Percentiles rank a stretch among this genome's conserved stretches.
phyloP scores from a whole-genome alignment of 2,113 vertebrate genomes.

The Rhynchomys soricoides region DNA sequence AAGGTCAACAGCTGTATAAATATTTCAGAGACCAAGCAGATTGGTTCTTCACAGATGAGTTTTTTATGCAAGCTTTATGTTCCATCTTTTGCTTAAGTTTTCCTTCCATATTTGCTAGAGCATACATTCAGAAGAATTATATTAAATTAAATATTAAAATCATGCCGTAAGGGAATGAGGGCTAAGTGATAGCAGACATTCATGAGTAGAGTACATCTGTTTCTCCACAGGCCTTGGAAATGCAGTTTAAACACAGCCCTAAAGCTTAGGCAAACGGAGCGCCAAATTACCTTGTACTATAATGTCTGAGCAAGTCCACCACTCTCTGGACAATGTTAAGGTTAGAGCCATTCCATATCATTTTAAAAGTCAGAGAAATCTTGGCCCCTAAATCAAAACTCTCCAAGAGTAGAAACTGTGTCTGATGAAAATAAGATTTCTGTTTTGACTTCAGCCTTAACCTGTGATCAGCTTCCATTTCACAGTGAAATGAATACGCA shows the following conservation, averaged over 20 bases:
- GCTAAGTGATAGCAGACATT: slow-evolving; percentile 75
- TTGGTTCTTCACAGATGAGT: slow-evolving; percentile 32
- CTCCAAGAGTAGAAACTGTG: slow-evolving; percentile 61
- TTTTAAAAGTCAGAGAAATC: slow-evolving; percentile 41
- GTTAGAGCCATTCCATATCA: background rate
- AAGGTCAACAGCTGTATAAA: slow-evolving; percentile 30
- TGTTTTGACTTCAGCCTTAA: slow-evolving; percentile 73
- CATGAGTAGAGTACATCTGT: slow-evolving; percentile 65
- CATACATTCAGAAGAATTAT: slow-evolving; percentile 64
- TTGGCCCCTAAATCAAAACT: slow-evolving; percentile 58
- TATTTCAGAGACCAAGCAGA: slow-evolving; percentile 31
- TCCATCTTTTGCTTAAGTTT: slow-evolving; percentile 44
- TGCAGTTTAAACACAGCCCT: slow-evolving; percentile 41
- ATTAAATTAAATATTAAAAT: slow-evolving; percentile 77
- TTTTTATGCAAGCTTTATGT: slow-evolving; percentile 15
- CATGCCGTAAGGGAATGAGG: slow-evolving; percentile 55
- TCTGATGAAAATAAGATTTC: slow-evolving; percentile 71
- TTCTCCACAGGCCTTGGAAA: slow-evolving; percentile 69
- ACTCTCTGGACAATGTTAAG: slow-evolving; percentile 45
- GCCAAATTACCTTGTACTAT: slow-evolving; percentile 62
- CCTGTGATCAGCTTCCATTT: slow-evolving; percentile 67
- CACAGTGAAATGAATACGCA: slow-evolving; percentile 73
- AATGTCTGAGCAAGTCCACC: slow-evolving; percentile 54
- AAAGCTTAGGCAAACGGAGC: slow-evolving; percentile 59
- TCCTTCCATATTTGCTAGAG: slow-evolving; percentile 70